These are phyloP conservation scores for Clanis bilineata DNA, from an alignment of 2,888 invertebrate species.

Conservation along the genomic window DNA sequence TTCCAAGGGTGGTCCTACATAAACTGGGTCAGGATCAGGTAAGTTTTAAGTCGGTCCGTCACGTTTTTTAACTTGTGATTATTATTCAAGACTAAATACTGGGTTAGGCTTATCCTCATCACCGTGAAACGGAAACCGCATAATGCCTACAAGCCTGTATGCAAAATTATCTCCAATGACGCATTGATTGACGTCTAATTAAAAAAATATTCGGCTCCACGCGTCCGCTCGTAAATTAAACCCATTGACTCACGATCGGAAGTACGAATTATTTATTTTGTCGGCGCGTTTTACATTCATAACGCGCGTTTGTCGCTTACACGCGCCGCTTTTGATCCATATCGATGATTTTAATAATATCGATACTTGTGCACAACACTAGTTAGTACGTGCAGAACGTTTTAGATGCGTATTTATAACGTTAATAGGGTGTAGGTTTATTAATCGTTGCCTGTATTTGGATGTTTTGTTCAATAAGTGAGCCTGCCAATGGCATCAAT, in stretches of 20 bases:
- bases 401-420: slow-evolving; percentile 16
- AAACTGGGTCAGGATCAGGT: no score
- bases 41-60: no score
- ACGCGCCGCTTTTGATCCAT: slow-evolving; percentile 40
- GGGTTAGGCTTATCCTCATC: no score
- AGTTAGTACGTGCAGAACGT: slow-evolving; percentile 12
- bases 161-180: neutral
- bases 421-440: neutral
- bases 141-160: neutral
- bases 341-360: slow-evolving; percentile 43
- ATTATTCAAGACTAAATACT: no score
- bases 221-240: slow-evolving; percentile 15
- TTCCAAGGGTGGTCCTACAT: no score
- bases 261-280: slow-evolving; percentile 59
- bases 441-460: neutral
- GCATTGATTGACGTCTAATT: neutral
- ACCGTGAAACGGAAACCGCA: no score
- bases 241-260: slow-evolving; percentile 51
- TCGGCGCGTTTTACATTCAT: slow-evolving; percentile 47
- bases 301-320: slow-evolving; percentile 33
- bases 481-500: no score
- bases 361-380: slow-evolving; percentile 8
- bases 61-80: no score
- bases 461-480: neutral
- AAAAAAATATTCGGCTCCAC: neutral